phyloP scores from a whole-genome alignment of 2,888 invertebrate species.

The Luperina testacea region DNA sequence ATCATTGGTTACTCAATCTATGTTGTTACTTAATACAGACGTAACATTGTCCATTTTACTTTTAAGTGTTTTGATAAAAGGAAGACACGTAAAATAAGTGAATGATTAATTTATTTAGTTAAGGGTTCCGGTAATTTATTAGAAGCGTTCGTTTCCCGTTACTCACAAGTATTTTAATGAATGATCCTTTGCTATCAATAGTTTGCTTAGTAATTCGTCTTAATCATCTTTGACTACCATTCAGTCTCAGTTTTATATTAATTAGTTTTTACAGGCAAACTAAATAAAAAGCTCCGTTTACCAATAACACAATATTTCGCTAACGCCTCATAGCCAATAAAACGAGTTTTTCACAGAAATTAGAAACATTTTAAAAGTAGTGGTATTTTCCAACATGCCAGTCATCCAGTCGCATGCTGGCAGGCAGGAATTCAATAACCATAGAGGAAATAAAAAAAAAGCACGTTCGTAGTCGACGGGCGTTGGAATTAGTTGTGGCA shows the following conservation, averaged over 20 bases:
- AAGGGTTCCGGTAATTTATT: conserved; percentile 9
- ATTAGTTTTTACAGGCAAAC: conserved; percentile 1
- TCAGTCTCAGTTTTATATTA: background rate
- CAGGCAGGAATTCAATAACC: conserved; percentile 54
- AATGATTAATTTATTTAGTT: conserved; percentile 34
- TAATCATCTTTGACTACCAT: background rate
- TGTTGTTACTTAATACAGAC: conserved; percentile 40
- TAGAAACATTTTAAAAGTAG: conserved; percentile 20
- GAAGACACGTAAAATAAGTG: conserved; percentile 19
- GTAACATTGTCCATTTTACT: conserved; percentile 37
- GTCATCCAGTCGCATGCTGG: conserved; percentile 50
- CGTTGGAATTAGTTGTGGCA: conserved; percentile 61
- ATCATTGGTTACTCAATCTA: conserved; percentile 34
- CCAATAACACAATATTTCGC: conserved; percentile 22
- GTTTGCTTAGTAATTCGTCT: background rate
- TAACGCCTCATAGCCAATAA: conserved; percentile 3
- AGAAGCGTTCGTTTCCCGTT: conserved; percentile 15
- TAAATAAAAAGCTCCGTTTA: background rate
- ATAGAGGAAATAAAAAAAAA: conserved; percentile 64
- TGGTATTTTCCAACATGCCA: conserved; percentile 37
- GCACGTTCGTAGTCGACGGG: conserved; percentile 39
- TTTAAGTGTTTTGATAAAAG: conserved; percentile 23
- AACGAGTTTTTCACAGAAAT: conserved; percentile 15
- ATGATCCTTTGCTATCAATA: conserved; percentile 23
- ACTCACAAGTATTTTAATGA: background rate